A percentile compares a stretch with the other conserved stretches of the same genome.
Conservation (phyloP, 2,797 vertebrate genomes). For the Gymnoscopelus microlampas region DNA sequence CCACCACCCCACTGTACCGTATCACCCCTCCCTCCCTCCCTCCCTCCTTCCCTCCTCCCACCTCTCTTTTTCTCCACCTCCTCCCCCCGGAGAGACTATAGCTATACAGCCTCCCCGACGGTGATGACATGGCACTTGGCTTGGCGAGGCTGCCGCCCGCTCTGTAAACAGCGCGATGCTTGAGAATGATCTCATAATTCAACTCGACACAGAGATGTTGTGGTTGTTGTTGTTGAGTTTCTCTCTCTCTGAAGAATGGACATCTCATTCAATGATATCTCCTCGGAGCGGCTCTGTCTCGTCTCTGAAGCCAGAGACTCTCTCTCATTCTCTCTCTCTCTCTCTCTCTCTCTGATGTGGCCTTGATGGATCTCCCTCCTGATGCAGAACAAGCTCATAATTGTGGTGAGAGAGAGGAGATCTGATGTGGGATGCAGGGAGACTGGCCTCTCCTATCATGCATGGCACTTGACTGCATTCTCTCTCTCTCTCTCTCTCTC, state of each 20-base stretch:
- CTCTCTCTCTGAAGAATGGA: constrained; percentile 7
- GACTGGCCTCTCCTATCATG: constrained; percentile 9
- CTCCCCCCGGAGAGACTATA: no score
- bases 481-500: constrained; percentile 10
- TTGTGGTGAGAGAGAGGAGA: constrained; percentile 36
- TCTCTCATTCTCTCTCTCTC: no score
- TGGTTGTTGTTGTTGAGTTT: neutral
- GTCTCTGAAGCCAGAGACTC: constrained; percentile 18
- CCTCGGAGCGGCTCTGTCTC: no score
- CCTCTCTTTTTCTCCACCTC: neutral
- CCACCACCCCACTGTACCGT: neutral
- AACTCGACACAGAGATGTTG: constrained; percentile 20
- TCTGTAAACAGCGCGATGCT: neutral
- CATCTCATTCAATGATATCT: constrained; percentile 16
- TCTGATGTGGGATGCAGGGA: constrained; percentile 48
- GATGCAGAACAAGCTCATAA: constrained; percentile 38
- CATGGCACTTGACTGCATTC: constrained; percentile 31
- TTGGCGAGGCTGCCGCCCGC: neutral
- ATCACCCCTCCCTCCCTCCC: neutral
- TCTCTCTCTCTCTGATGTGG: no score
- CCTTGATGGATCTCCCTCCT: constrained; percentile 28
- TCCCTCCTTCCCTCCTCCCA: neutral
- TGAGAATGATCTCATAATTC: neutral
- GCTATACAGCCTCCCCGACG: neutral
- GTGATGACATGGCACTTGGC: neutral